Conservation (phyloP, 2,888 invertebrate genomes). For the Iphiclides podalirius region DNA sequence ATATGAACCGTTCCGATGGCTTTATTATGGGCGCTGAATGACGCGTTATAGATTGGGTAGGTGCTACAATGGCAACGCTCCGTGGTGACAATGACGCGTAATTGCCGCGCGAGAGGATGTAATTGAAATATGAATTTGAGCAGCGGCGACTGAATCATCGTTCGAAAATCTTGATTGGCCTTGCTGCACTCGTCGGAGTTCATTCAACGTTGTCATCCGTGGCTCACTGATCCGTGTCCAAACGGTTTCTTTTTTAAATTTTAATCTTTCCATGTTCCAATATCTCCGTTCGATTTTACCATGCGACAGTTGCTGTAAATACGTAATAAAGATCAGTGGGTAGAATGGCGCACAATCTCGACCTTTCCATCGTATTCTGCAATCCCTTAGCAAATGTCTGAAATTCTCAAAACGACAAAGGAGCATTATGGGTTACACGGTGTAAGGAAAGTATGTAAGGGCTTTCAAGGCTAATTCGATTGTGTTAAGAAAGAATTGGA, state of each 20-base stretch:
- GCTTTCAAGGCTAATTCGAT: constrained; percentile 25
- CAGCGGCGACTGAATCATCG: constrained; percentile 59
- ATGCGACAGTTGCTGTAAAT: not conserved
- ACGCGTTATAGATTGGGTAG: constrained; percentile 60
- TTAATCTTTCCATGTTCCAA: not conserved
- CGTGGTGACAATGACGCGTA: constrained; percentile 73
- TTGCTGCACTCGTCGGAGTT: constrained; percentile 38
- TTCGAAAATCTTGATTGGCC: constrained; percentile 61
- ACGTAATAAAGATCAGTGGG: constrained; percentile 8
- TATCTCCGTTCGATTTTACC: not conserved
- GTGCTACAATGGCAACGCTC: constrained; percentile 57
- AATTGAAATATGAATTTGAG: constrained; percentile 66
- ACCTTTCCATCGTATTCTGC: constrained; percentile 21
- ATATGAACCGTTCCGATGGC: constrained; percentile 67
- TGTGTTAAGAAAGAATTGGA: constrained; percentile 16
- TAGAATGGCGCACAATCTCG: constrained; percentile 19
- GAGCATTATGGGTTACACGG: constrained; percentile 27
- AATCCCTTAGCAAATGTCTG: constrained; percentile 23
- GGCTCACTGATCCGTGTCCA: constrained; percentile 17
- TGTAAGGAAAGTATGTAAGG: constrained; percentile 23
- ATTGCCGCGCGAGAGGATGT: constrained; percentile 69
- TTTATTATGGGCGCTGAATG: constrained; percentile 67
- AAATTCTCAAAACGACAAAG: constrained; percentile 26
- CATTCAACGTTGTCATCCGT: constrained; percentile 26
- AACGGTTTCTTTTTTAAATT: not conserved